Evolutionary conservation across 2,113 vertebrate genomes (phyloP), one percentile per base, ranked within the genome.

Genomic region (Chelonoidis abingdonii): DNA sequence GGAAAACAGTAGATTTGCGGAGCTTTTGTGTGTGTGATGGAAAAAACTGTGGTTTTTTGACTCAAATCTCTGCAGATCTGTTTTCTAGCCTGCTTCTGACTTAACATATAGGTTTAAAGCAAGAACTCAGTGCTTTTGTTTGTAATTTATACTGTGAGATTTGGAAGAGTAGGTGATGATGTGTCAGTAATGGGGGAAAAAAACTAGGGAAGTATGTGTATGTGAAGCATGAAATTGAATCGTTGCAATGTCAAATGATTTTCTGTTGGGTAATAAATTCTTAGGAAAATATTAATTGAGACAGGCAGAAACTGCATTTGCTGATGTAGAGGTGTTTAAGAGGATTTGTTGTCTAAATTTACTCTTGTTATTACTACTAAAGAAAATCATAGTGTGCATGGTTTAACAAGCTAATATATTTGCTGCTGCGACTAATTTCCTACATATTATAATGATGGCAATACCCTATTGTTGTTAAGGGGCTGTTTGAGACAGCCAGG

Each of bases 221-320:
- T 82, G 83, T 86, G 78, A 82, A 89, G 83, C 87, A 93, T 93
- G 87, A 89, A 93, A 93, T 93, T 89, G 87, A 89, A 93, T 93
- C 56, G 78, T 85, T 89, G 59, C 87, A 81, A 27, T 81, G 62
- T 83, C 76, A 76, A 86, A 76, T 85, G 52, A 84, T 81, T 85
- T 84, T 80, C 84, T 89, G 53, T 76, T 76, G 76, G 29, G 75
- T 72, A 56, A 88, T 92, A 88, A 80, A 88, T 92, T 92, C 31
- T 56, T 80, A 44, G 82, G 52, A 69, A 88, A 92, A 41, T 76
- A 80, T 92, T 88, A 80, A 88, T 79, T 80, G 75, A 31, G 81
- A 88, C 17, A 84, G 72, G 81, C 86, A 80, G 72, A 69, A 79
- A 52, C 57, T 84, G 31, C 38, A 57, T 84, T 84, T 79, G 56